Evolutionary conservation across 2,797 vertebrate species (phyloP).

Genomic region (Avahi laniger): DNA sequence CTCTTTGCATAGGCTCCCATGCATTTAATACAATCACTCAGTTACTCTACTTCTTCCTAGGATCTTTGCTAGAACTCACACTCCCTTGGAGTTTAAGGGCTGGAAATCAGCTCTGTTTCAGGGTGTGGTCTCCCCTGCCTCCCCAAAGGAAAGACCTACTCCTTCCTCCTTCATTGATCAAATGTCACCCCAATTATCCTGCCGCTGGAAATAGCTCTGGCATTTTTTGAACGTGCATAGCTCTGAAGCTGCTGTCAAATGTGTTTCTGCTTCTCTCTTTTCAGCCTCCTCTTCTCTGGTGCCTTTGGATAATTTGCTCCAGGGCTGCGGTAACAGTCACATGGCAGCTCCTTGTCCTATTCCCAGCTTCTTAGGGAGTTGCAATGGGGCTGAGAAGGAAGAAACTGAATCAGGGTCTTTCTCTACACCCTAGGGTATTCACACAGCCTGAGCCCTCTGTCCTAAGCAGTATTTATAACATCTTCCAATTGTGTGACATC

Average conservation of each 20-base stretch:
- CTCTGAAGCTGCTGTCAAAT: conserved; percentile 8
- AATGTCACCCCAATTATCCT: conserved; percentile 45
- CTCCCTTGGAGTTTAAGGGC: background rate
- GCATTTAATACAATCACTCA: background rate
- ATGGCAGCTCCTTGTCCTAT: background rate
- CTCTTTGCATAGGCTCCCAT: accelerated
- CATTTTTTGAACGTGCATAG: background rate
- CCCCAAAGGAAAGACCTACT: background rate
- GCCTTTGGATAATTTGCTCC: background rate
- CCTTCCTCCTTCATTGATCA: conserved; percentile 46
- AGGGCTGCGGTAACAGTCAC: background rate
- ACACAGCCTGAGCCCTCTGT: background rate
- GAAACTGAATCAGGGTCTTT: background rate
- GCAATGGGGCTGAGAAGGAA: background rate
- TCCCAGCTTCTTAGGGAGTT: background rate
- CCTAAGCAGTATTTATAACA: background rate
- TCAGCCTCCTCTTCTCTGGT: background rate
- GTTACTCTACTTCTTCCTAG: background rate
- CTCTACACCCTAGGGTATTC: background rate
- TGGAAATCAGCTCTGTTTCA: background rate
- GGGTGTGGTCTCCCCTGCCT: background rate
- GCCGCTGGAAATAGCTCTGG: conserved; percentile 37
- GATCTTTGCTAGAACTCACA: background rate
- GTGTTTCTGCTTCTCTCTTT: background rate
- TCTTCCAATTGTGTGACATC: background rate